Evolutionary conservation across 2,113 vertebrate genomes (phyloP).

Genomic region (Eurypyga helias): DNA sequence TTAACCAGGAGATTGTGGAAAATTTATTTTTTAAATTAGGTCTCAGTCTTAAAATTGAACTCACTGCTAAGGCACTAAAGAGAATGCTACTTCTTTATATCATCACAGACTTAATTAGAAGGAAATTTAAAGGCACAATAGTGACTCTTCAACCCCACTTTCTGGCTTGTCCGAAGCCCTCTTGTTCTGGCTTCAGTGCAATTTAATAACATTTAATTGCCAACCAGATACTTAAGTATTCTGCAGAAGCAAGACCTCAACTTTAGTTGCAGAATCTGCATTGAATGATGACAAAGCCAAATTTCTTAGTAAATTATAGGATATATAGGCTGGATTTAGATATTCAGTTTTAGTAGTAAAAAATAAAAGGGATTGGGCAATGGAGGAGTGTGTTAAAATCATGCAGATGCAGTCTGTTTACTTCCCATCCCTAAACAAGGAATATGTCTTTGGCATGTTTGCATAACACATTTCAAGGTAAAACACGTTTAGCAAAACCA

Average conservation of each 20-base stretch:
- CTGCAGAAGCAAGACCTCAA: not conserved
- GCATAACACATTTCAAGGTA: not conserved
- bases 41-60: not conserved
- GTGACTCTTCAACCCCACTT: not conserved
- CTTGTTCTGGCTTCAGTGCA: not conserved
- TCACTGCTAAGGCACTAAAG: not conserved
- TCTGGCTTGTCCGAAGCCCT: not conserved
- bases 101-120: not conserved
- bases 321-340: not conserved
- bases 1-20: not conserved
- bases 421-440: not conserved
- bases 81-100: not conserved
- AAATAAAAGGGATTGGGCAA: not conserved
- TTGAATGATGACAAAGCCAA: not conserved
- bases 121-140: not conserved
- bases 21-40: not conserved
- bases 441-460: not conserved
- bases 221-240: not conserved
- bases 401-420: not conserved
- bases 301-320: not conserved
- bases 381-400: not conserved
- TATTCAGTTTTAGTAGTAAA: not conserved
- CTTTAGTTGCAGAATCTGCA: not conserved
- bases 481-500: not conserved
- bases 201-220: not conserved